Conservation (phyloP, 2,888 invertebrate species). For the Tigriopus californicus region DNA sequence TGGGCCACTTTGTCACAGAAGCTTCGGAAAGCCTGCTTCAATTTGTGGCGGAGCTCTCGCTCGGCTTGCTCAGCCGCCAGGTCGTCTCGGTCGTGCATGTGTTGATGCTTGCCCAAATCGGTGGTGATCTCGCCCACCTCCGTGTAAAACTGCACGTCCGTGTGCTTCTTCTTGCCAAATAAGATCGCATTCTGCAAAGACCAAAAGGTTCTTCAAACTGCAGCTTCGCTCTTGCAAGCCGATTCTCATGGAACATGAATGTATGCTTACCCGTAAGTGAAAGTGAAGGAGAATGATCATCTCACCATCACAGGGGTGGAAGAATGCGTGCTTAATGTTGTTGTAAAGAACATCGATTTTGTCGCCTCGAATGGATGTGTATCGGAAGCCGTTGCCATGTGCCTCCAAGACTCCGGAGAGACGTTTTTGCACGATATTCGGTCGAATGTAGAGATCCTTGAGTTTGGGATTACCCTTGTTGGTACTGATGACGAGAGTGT, state of each 20-base stretch:
- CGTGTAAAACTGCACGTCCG: slow-evolving; percentile 97
- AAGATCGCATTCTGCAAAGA: slow-evolving; percentile 68
- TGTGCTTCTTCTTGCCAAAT: slow-evolving; percentile 98
- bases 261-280: slow-evolving; percentile 53
- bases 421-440: slow-evolving; percentile 92
- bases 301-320: slow-evolving; percentile 96
- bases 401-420: slow-evolving; percentile 82
- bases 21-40: slow-evolving; percentile 92
- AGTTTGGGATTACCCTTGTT: slow-evolving; percentile 94
- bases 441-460: slow-evolving; percentile 91
- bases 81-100: slow-evolving; percentile 99
- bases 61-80: slow-evolving; percentile 96
- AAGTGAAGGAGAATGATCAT: slow-evolving; percentile 99
- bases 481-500: slow-evolving; percentile 59
- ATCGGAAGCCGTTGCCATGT: slow-evolving; percentile 84
- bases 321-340: slow-evolving; percentile 97
- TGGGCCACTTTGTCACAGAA: slow-evolving; percentile 93
- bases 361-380: slow-evolving; percentile 96
- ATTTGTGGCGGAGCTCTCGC: slow-evolving; percentile 79
- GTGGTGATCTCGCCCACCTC: slow-evolving; percentile 99
- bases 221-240: background rate
- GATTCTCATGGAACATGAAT: background rate
- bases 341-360: slow-evolving; percentile 98
- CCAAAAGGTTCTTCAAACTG: slow-evolving; percentile 17
- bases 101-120: slow-evolving; percentile 96